A percentile compares a stretch with the other conserved stretches of the same genome.
Conservation (phyloP, 1,140 invertebrate species). For the Eumaeus atala region DNA sequence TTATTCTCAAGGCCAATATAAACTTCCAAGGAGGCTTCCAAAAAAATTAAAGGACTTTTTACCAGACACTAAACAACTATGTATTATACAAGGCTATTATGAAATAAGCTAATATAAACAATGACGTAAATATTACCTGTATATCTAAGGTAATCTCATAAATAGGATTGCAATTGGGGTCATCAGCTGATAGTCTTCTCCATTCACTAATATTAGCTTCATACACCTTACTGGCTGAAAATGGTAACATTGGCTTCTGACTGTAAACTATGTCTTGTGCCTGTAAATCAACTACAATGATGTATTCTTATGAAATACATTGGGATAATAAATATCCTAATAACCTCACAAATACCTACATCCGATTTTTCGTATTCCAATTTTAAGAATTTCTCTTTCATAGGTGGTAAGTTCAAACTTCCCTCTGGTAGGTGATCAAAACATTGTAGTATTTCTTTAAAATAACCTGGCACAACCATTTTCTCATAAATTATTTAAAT, state of each 20-base stretch:
- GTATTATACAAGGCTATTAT: too few relatives aligned
- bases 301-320: too few relatives aligned
- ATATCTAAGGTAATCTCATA: constrained; percentile 58
- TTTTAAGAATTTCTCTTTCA: constrained; percentile 39
- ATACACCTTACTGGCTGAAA: constrained; percentile 41
- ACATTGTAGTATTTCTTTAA: constrained; percentile 36
- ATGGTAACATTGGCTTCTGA: constrained; percentile 36
- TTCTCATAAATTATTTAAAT: constrained; percentile 17
- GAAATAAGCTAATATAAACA: not conserved
- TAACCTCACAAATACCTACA: constrained; percentile 30
- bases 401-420: constrained; percentile 34
- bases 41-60: too few relatives aligned
- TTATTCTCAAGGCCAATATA: too few relatives aligned
- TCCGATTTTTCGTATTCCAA: constrained; percentile 30
- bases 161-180: constrained; percentile 41
- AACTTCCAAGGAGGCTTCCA: too few relatives aligned
- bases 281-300: constrained; percentile 22
- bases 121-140: constrained; percentile 28
- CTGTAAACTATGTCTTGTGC: constrained; percentile 23
- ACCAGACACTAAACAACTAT: too few relatives aligned
- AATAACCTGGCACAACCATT: constrained; percentile 37
- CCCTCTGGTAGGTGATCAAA: constrained; percentile 17
- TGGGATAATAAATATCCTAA: too few relatives aligned
- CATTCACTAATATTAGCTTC: constrained; percentile 32
- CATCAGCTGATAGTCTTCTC: constrained; percentile 36